phyloP scores from a whole-genome alignment of 2,888 invertebrate genomes.

The Clunio marinus region DNA sequence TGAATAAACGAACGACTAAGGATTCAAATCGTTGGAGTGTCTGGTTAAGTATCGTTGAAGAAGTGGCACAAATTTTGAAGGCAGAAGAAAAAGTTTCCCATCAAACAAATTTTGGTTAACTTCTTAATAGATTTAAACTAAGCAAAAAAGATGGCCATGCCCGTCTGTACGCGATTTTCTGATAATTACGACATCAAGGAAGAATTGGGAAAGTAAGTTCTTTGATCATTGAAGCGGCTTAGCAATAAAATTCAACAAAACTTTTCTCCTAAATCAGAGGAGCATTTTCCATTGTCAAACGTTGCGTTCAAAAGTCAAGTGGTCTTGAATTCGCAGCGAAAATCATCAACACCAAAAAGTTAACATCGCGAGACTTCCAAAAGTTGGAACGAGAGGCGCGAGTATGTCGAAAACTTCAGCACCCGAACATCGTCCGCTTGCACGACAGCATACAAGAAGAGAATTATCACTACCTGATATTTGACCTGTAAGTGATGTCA shows the following conservation, averaged over 20 bases:
- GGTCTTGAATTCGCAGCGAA: conserved; percentile 96
- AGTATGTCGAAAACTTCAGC: conserved; percentile 95
- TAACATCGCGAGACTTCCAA: conserved; percentile 94
- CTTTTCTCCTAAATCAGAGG: conserved; percentile 54
- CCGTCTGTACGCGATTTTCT: conserved; percentile 79
- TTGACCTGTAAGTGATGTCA: conserved; percentile 74
- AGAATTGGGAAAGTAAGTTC: conserved; percentile 67
- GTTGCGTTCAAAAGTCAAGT: conserved; percentile 93
- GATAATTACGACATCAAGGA: conserved; percentile 97
- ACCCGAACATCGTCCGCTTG: conserved; percentile 94
- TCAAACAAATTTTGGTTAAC: too few species aligned
- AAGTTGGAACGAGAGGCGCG: conserved; percentile 94
- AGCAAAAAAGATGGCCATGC: conserved; percentile 36
- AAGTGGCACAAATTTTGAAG: conserved; percentile 1
- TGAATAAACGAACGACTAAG: background rate
- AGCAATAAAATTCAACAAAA: too few species aligned
- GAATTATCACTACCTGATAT: conserved; percentile 93
- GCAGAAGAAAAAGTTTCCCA: too few species aligned
- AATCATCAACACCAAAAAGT: conserved; percentile 97
- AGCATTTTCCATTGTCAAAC: conserved; percentile 93
- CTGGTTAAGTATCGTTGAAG: background rate
- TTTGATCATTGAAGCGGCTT: too few species aligned
- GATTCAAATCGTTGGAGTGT: conserved; percentile 12
- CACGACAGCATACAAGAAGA: conserved; percentile 99
- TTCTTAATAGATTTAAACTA: too few species aligned